Base-by-base conservation (phyloP, 2,888 invertebrate genomes). In the Deilephila porcellus region DNA sequence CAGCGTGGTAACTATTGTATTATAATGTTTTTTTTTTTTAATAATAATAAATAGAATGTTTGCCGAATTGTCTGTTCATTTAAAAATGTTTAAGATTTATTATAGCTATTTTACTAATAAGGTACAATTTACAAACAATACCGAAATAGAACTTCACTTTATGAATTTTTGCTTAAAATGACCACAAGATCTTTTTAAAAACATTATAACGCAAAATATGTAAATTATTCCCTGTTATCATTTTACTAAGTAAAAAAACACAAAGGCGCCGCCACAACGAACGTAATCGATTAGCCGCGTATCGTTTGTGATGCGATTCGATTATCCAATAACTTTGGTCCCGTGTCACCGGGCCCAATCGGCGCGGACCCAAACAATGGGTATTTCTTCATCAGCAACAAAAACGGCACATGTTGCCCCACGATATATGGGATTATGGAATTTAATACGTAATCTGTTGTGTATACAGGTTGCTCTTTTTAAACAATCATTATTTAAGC, bases 361-460 rank as follows among this genome's bases (percentile, higher is more conserved):
- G 88, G 79, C 83, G 77, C 79, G 80, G 84, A 79, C 86, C 82
- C 85, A 89, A 88, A 92, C 92, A 92, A 93, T 93, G 85, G 73
- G 89, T 89, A 92, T 93, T 93, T 91, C 92, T 93, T 93, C 91
- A 92, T 93, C 92, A 91, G 86, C 86, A 88, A 93, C 93, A 93
- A 91, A 92, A 92, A 91, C 91, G 85, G 86, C 86, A 84, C 86
- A 85, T 87, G 85, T 56, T 56, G 56, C n/a, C 45, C n/a, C 79
- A 82, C 89, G 85, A 92, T 90, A 90, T 91, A 91, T 91, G 87
- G 88, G 88, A 91, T 90, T 90, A 90, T 86, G 88, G 89, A 85
- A 89, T 90, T 86, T 83, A 80, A 81, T 85, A 86, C 80, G 82
- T 85, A 88, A 84, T 82, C 78, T 78, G 60, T 74, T 0, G 72